Base-by-base conservation (phyloP, 2,797 vertebrate species). In the Liasis olivaceus region DNA sequence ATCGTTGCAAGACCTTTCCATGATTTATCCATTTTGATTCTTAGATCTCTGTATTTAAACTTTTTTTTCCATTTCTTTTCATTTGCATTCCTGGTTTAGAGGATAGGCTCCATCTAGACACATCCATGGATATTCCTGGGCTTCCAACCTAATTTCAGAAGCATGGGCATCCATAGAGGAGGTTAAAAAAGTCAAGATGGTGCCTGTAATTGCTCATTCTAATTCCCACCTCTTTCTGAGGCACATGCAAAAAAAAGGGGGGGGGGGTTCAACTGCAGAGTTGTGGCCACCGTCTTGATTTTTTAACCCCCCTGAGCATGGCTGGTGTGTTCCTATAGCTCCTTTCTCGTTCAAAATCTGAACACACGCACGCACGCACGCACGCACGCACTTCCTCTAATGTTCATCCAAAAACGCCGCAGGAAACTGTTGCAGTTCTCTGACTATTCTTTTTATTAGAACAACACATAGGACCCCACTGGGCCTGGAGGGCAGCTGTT, bases 391-490 rank as follows among this genome's bases (percentile, higher is more conserved):
- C 17, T 11, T 42, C 72, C 36, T 81, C 20, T 24, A 81, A 81
- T 81, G 47, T 24, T 42, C 3, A 81, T 22, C 0, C 0, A 91
- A 95, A 89, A 95, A 92, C 95, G 0, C 90, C 93, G 87, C 63
- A 0, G 2, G 95, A 95, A 93, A 94, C 94, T 60, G 66, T 42
- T 5, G 42, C 87, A 88, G 9, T 93, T 95, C 95, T 97, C 95
- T 97, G 94, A 91, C 89, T 95, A 97, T 88, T 88, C 54, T 88
- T 63, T 88, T 98, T 98, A 99, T 98, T 98, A 97, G 98, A 98
- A 99, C 98, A 98, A 98, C 97, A 97, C 97, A 98, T 97, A 97
- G 97, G 97, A 97, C 96, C 85, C 94, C 89, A 89, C 90, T 92
- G 95, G 88, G 95, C 97, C 94, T 96, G 97, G 94, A 97, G 96